Base-by-base conservation (phyloP, 37 sponge, comb jelly and placozoan species). In the Aphrocallistes beatrix region DNA sequence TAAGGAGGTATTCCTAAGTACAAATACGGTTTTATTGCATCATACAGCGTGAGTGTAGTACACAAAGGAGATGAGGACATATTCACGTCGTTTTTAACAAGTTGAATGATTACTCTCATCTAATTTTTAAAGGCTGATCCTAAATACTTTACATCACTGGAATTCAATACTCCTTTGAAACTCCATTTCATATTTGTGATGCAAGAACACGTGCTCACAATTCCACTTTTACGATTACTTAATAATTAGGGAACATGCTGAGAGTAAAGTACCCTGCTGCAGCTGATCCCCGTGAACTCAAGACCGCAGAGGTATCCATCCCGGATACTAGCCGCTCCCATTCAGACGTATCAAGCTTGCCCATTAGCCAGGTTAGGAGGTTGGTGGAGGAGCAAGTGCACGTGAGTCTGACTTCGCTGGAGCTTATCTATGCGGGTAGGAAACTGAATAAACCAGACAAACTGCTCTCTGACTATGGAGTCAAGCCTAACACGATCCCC, bases 361-460 rank as follows among this genome's bases (percentile, higher is more conserved):
- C 32, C 8, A 60, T 60, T 60, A 30, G 75, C 3, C 8, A 60
- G 21, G 75, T 60, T 28, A 60, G 75, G 34, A 19, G n/a, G 75
- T 6, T 60, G 8, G 75, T 60, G 75, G 75, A 60, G 34, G 21
- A 3, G n/a, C 75, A 60, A 13, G n/a, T 60, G 75, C 17, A 60
- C 21, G 75, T 60, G 10, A 60, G 75, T 60, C 21, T 60, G 34
- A 60, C 28, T 60, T 60, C 75, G 3, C 75, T 60, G 6, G 75
- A 60, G 21, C 75, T 60, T 6, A 28, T 60, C 75, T 60, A 60
- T 13, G 75, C 32, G 21, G 75, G 75, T 60, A 60, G 75, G 75
- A 60, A 60, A 60, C 75, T 60, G 75, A 60, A 60, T 13, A 60
- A 60, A 13, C 32, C 34, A 60, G 75, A 60, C n/a, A 60, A 60